Evolutionary conservation across 2,888 invertebrate species (phyloP), one percentile per base, ranked within the genome.

Genomic region (Caenorhabditis sp.): DNA sequence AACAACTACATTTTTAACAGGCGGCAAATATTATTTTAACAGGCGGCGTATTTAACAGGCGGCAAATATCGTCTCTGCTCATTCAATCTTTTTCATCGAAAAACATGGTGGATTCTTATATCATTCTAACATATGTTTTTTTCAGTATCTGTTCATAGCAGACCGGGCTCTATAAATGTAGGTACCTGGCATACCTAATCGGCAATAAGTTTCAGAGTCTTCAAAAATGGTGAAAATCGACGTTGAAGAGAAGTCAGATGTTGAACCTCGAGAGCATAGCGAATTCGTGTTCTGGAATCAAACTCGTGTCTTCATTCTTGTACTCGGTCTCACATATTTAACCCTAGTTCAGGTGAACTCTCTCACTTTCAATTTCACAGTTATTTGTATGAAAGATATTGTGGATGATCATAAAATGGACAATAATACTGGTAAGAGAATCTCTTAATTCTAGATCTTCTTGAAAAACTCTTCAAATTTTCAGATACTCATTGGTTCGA

Each of bases 351-450:
- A 67, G 54, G 26, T 56, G 5, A 76, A 76, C 49, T 52, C 68
- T 10, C 62, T 68, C 5, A 65, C 59, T 14, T 66, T 76, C 31
- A 76, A 76, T 54, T 76, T 76, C 52, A 71, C 76, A 21, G 71
- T 76, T 0, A 76, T 76, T 58, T 76, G 76, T 38, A 76, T 76
- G 76, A 49, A 68, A 1, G 75, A 75, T 52, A 64, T 75, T 14
- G 50, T 27, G 49, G 23, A 26, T 21, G 43, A 49, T 2, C n/a
- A 26, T 25, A 0, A 43, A 43, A 56, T 12, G 23, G 25, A 17
- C 17, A 53, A 20, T 12, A 17, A 23, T 20, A 60, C 43, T 43
- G 26, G 43, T 49, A n/a, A n/a, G 17, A n/a, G n/a, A n/a, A n/a
- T n/a, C n/a, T n/a, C n/a, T n/a, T n/a, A n/a, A n/a, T n/a, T n/a